Conservation (phyloP, 2,113 vertebrate genomes). For the Centrocercus urophasianus region DNA sequence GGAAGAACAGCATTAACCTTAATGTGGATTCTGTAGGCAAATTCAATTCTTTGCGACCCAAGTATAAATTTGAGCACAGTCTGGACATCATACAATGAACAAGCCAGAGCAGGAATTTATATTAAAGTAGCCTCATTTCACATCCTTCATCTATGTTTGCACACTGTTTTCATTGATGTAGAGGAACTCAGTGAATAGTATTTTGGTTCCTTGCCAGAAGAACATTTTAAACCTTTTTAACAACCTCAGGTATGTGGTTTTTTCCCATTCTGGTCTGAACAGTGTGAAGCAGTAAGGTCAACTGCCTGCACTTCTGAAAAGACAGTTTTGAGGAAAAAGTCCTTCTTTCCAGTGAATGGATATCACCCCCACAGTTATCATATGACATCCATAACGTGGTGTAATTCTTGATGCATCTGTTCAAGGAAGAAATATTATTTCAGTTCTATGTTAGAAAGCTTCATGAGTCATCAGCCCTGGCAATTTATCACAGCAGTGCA, state of each 20-base stretch:
- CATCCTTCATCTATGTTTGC: neutral
- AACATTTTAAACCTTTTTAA: neutral
- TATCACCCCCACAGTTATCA: neutral
- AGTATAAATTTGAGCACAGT: neutral
- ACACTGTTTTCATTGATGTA: neutral
- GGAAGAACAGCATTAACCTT: neutral
- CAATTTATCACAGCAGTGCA: neutral
- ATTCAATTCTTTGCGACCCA: neutral
- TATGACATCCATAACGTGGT: neutral
- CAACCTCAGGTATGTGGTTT: neutral
- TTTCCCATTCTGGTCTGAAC: neutral
- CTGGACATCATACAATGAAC: neutral
- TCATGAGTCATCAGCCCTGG: neutral
- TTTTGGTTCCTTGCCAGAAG: neutral
- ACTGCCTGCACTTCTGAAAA: neutral
- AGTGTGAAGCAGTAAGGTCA: neutral
- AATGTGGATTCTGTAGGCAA: neutral
- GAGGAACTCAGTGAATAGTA: neutral
- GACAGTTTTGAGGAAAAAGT: neutral
- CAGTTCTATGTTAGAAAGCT: neutral
- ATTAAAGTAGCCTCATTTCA: neutral
- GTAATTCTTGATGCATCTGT: neutral
- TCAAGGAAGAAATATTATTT: neutral
- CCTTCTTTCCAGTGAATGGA: neutral
- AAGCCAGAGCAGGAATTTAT: neutral